These are phyloP conservation scores for Anguilla obscura DNA, from an alignment of 2,797 vertebrate species.

Conservation along the genomic window DNA sequence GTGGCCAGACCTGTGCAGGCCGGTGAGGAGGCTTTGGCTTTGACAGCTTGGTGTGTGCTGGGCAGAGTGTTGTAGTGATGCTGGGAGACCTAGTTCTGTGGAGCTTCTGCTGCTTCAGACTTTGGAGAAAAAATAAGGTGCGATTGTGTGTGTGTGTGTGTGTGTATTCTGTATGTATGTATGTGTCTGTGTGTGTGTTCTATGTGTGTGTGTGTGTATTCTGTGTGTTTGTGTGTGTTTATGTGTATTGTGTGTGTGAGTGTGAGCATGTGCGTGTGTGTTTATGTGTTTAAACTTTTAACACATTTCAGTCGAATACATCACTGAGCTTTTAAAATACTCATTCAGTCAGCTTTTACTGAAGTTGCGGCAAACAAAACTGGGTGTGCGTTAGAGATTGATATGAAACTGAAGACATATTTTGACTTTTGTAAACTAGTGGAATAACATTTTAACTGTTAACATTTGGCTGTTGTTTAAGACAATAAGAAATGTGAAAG, in stretches of 20 bases:
- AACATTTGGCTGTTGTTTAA: too few relatives aligned
- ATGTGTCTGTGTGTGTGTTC: not conserved
- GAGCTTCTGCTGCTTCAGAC: constrained; percentile 78
- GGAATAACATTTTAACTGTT: too few relatives aligned
- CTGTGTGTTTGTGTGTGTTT: too few relatives aligned
- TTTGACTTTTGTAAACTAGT: too few relatives aligned
- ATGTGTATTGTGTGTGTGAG: constrained; percentile 25
- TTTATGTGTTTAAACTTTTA: not conserved
- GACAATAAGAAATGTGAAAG: too few relatives aligned
- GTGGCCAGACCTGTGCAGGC: constrained; percentile 40
- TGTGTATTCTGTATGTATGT: constrained; percentile 29
- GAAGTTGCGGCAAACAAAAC: too few relatives aligned
- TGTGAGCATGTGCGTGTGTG: not conserved
- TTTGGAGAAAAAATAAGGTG: constrained; percentile 78
- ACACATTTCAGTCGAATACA: too few relatives aligned
- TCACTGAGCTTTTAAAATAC: too few relatives aligned
- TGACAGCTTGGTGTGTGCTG: constrained; percentile 35
- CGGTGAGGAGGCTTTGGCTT: constrained; percentile 60
- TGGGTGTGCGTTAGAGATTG: too few relatives aligned
- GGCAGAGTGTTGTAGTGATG: constrained; percentile 63
- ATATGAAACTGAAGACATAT: too few relatives aligned
- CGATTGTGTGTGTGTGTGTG: constrained; percentile 45
- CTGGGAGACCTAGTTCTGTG: constrained; percentile 75
- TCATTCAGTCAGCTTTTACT: too few relatives aligned
- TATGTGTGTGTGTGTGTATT: not conserved